Percentiles rank a stretch among this genome's conserved stretches.
Evolutionary conservation across 2,797 vertebrate species (phyloP).

Genomic region (Dicrostonyx torquatus): DNA sequence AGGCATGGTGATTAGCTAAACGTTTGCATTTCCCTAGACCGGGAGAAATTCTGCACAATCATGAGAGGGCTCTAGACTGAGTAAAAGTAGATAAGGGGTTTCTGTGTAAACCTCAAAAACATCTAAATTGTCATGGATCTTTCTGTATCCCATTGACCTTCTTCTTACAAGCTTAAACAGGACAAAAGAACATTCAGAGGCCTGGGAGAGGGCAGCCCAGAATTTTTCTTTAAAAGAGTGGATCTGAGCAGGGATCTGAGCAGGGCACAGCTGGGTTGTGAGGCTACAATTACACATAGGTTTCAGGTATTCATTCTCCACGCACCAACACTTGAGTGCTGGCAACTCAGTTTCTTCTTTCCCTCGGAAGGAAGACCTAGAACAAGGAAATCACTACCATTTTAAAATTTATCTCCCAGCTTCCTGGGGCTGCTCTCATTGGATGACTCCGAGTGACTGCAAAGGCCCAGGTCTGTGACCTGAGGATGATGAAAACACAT

Average conservation of each 20-base stretch:
- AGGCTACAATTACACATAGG: accelerated
- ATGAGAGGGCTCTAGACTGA: not conserved
- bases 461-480: not conserved
- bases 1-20: not conserved
- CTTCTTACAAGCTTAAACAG: not conserved
- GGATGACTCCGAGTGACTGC: not conserved
- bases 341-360: not conserved
- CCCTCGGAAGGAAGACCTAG: not conserved
- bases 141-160: not conserved
- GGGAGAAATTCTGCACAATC: not conserved
- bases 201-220: not conserved
- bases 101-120: not conserved
- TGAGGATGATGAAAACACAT: not conserved
- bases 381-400: not conserved
- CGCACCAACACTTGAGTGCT: not conserved
- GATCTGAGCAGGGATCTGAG: not conserved
- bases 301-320: not conserved
- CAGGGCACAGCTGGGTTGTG: not conserved
- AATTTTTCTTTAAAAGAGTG: not conserved
- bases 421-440: not conserved
- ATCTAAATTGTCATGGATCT: not conserved
- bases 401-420: not conserved
- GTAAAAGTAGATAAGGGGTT: not conserved
- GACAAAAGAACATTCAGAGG: not conserved
- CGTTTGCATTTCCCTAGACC: not conserved